Percentiles rank a stretch among this genome's conserved stretches.
phyloP scores from a whole-genome alignment of 2,888 invertebrate species.

The Volucella zonaria region DNA sequence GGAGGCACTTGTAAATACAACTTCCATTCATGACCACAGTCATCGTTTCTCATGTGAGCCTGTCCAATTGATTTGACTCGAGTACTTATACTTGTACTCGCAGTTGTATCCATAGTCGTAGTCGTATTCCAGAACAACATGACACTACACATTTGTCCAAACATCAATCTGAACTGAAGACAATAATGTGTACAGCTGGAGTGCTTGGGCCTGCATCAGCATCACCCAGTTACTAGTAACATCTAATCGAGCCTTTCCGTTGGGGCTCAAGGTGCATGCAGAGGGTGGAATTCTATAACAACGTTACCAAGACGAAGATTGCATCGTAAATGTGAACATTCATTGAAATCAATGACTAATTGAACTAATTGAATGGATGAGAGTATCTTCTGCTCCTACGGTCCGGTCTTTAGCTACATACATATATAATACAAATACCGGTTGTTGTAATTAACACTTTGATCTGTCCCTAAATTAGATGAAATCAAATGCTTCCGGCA shows the following conservation, averaged over 20 bases:
- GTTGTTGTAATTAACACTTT: constrained; percentile 75
- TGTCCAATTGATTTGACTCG: constrained; percentile 20
- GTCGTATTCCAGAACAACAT: constrained; percentile 26
- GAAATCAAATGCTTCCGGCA: constrained; percentile 75
- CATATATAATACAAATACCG: constrained; percentile 45
- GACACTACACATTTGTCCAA: constrained; percentile 46
- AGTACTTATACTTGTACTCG: too few species aligned
- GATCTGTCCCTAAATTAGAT: constrained; percentile 74
- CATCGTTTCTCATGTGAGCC: constrained; percentile 23
- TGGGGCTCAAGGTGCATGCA: not conserved
- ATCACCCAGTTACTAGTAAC: constrained; percentile 30
- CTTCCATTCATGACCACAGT: constrained; percentile 32
- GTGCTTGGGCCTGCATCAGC: constrained; percentile 3
- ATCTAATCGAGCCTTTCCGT: constrained; percentile 16
- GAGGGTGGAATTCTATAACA: not conserved
- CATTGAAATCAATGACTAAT: constrained; percentile 75
- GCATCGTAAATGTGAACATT: constrained; percentile 57
- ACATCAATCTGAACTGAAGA: constrained; percentile 47
- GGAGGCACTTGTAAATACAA: not conserved
- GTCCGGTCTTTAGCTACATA: constrained; percentile 12
- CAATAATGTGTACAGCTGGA: not conserved
- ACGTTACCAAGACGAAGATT: constrained; percentile 53
- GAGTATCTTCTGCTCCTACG: constrained; percentile 52
- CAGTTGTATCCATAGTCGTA: too few species aligned
- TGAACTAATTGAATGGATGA: constrained; percentile 74